These are phyloP conservation scores for Python bivittatus DNA, from an alignment of 2,113 vertebrate species.

Conservation along the genomic window DNA sequence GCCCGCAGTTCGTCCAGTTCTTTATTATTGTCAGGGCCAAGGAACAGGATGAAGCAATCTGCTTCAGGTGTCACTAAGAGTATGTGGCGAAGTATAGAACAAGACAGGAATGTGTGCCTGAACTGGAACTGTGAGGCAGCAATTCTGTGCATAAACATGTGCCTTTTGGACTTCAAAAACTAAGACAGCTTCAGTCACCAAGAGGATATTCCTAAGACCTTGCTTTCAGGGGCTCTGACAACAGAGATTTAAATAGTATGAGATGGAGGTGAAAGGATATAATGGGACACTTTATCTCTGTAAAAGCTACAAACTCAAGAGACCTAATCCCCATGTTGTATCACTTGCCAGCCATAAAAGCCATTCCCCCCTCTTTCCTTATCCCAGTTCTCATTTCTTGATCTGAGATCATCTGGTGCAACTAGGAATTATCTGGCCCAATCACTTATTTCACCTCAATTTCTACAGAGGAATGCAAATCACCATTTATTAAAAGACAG, in stretches of 20 bases:
- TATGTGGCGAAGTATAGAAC: background rate
- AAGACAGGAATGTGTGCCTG: background rate
- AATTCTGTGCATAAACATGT: background rate
- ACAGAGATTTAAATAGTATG: background rate
- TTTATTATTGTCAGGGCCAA: background rate
- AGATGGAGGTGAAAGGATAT: background rate
- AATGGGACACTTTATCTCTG: background rate
- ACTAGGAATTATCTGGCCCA: background rate
- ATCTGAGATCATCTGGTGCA: background rate
- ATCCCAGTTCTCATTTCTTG: background rate
- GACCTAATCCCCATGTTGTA: background rate
- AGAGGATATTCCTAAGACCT: background rate
- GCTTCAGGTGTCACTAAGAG: background rate
- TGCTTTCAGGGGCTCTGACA: background rate
- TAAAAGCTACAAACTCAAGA: background rate
- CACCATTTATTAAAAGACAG: no score
- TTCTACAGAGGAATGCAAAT: background rate
- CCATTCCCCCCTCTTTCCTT: background rate
- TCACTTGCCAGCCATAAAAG: background rate
- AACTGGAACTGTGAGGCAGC: background rate
- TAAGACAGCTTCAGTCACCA: background rate
- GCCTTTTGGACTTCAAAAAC: background rate
- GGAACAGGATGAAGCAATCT: background rate
- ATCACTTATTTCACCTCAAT: background rate
- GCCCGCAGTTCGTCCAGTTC: background rate